Percentiles rank a stretch among this genome's conserved stretches.
These are phyloP conservation scores for Coendou prehensilis DNA, from an alignment of 2,797 vertebrate species.

Conservation along the genomic window DNA sequence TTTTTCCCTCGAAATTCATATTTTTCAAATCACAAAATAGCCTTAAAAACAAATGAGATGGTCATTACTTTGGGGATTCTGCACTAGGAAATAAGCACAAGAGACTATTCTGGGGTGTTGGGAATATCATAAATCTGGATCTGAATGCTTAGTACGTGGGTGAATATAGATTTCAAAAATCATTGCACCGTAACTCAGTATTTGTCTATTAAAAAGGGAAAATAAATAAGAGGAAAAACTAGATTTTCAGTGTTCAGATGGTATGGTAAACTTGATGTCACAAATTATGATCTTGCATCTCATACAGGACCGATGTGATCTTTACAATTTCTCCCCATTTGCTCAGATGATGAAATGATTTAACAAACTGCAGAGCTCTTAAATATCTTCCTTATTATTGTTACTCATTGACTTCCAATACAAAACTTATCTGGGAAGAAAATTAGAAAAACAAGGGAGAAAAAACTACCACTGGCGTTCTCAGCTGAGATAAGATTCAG, in stretches of 20 bases:
- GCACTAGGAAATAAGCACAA: neutral
- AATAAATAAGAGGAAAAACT: neutral
- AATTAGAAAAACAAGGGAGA: conserved; percentile 35
- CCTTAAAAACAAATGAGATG: neutral
- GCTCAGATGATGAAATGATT: conserved; percentile 60
- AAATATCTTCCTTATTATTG: conserved; percentile 37
- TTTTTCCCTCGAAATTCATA: neutral
- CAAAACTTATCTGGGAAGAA: conserved; percentile 43
- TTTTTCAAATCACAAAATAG: conserved; percentile 32
- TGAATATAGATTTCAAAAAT: neutral
- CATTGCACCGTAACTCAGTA: neutral
- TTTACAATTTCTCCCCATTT: conserved; percentile 34
- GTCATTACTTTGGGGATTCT: neutral
- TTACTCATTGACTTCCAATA: neutral
- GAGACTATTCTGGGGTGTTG: neutral
- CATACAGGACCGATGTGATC: conserved; percentile 28
- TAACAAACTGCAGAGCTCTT: neutral
- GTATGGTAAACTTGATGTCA: conserved; percentile 4
- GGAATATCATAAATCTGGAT: neutral
- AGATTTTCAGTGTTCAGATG: conserved; percentile 27
- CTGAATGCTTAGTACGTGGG: neutral
- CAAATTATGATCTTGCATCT: neutral
- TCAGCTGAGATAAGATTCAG: conserved; percentile 13
- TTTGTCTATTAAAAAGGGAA: neutral
- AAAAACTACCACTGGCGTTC: neutral